phyloP scores from a whole-genome alignment of 2,113 vertebrate genomes.

The Etheostoma cragini region DNA sequence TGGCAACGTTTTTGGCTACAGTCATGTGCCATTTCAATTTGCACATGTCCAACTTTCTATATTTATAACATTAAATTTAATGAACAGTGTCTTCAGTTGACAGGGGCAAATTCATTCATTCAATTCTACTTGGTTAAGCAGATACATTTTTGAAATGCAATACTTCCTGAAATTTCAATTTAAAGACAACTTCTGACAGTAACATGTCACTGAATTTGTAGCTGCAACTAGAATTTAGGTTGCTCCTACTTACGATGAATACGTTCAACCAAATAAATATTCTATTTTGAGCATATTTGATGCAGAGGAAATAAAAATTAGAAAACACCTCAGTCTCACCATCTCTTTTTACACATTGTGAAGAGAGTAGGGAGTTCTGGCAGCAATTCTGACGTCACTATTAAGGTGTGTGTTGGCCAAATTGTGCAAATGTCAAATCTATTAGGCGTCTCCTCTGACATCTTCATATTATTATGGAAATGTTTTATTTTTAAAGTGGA shows the following conservation, averaged over 20 bases:
- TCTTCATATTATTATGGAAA: not conserved
- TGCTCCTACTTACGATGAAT: not conserved
- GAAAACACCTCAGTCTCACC: not conserved
- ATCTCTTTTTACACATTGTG: not conserved
- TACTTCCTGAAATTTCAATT: not conserved
- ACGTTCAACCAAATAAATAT: not conserved
- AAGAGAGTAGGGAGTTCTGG: not conserved
- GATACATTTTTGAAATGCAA: not conserved
- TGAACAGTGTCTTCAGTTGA: not conserved
- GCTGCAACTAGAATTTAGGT: not conserved
- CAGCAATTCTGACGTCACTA: slow-evolving; percentile 6
- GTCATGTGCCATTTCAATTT: not conserved
- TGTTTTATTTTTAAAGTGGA: slow-evolving; percentile 7
- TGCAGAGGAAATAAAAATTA: not conserved
- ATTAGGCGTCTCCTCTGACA: not conserved
- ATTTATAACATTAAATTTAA: not conserved
- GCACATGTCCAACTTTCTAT: not conserved
- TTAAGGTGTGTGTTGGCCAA: not conserved
- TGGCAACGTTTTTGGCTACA: not conserved
- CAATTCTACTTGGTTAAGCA: not conserved
- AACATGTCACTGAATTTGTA: not conserved
- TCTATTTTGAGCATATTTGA: not conserved
- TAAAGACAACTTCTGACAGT: not conserved
- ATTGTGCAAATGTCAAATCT: not conserved
- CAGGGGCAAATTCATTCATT: not conserved